Percentiles rank a stretch among this genome's conserved stretches.
phyloP scores from a whole-genome alignment of 2,888 invertebrate species.

The Dasypogon diadema region DNA sequence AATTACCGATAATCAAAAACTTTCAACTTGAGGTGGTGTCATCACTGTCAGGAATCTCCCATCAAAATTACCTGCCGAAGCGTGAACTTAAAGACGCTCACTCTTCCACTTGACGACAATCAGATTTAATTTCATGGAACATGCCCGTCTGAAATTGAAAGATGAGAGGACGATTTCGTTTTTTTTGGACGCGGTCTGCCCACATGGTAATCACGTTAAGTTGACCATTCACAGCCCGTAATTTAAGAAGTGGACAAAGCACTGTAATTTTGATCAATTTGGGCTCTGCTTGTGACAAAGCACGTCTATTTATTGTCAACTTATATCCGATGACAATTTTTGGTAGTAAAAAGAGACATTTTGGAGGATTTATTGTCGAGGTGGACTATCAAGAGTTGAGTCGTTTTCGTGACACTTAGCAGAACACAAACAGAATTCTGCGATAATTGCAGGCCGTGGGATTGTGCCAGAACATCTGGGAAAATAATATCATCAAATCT shows the following conservation, averaged over 20 bases:
- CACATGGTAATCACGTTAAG: conserved; percentile 11
- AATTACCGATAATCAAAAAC: not conserved
- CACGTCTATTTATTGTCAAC: conserved; percentile 5
- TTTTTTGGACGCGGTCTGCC: not conserved
- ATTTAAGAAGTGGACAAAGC: conserved; percentile 32
- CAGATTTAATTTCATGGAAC: conserved; percentile 6
- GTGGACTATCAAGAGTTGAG: conserved; percentile 16
- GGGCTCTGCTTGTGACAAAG: conserved; percentile 9
- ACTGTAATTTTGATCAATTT: conserved; percentile 45
- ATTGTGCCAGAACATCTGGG: not conserved
- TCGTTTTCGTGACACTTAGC: not conserved
- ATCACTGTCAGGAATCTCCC: not conserved
- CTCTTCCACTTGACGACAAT: not conserved
- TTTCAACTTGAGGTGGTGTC: not conserved
- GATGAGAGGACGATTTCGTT: conserved; percentile 22
- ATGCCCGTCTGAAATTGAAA: not conserved
- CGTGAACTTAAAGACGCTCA: conserved; percentile 5
- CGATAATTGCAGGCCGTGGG: not conserved
- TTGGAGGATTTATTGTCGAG: not conserved
- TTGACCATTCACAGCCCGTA: conserved; percentile 9
- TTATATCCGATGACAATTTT: conserved; percentile 34
- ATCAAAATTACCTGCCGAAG: not conserved
- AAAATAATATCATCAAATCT: conserved; percentile 25
- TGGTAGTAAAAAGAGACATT: not conserved
- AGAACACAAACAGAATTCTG: not conserved